Conservation (phyloP, 2,888 invertebrate species). For the Uloborus plumipes region DNA sequence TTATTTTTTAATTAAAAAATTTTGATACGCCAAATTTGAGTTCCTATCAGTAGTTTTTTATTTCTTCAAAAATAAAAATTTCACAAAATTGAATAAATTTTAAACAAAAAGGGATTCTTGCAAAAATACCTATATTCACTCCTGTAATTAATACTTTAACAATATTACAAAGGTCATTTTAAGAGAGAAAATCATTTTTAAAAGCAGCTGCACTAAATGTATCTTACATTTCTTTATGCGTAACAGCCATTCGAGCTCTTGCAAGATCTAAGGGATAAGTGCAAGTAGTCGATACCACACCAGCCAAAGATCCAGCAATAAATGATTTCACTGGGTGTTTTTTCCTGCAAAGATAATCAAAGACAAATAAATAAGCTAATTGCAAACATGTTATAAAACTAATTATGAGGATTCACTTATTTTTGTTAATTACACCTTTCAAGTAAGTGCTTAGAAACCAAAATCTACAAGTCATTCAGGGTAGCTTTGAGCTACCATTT, state of each 20-base stretch:
- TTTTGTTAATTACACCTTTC: not conserved
- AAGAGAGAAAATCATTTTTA: not conserved
- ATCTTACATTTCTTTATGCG: conserved; percentile 81
- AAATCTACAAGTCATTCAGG: too few species aligned
- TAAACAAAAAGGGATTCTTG: too few species aligned
- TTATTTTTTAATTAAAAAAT: too few species aligned
- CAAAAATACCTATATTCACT: too few species aligned
- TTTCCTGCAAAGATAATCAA: conserved; percentile 68
- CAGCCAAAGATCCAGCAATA: conserved; percentile 93
- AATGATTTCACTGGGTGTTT: conserved; percentile 77
- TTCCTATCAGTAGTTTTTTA: too few species aligned
- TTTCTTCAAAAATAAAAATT: too few species aligned
- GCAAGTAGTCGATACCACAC: conserved; percentile 91
- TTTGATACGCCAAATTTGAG: too few species aligned
- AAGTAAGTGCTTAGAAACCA: not conserved
- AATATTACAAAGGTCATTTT: not conserved
- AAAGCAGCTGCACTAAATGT: not conserved
- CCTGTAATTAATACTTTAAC: too few species aligned
- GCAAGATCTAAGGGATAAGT: conserved; percentile 98
- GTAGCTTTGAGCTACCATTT: too few species aligned
- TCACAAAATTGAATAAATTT: too few species aligned
- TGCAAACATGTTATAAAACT: not conserved
- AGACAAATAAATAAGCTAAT: not conserved
- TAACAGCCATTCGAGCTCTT: conserved; percentile 96
- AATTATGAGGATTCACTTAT: not conserved